Conservation (phyloP, 2,888 invertebrate species). For the Mimas tiliae region DNA sequence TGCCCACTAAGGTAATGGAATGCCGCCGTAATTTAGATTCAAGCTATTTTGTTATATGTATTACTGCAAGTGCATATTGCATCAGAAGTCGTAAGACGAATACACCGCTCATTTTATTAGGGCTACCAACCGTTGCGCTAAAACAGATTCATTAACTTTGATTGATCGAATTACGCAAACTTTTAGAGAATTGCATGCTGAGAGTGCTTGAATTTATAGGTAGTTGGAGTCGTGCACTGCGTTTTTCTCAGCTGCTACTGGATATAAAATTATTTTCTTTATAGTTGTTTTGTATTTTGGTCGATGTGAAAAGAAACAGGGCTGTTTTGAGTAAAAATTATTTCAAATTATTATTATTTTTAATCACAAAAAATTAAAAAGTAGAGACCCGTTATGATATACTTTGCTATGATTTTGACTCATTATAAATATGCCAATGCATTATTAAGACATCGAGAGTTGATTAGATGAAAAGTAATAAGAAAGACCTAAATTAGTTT, state of each 20-base stretch:
- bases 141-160: constrained; percentile 26
- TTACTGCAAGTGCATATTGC: constrained; percentile 62
- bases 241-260: not conserved
- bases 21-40: constrained; percentile 58
- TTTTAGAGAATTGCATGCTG: constrained; percentile 5
- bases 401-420: no score
- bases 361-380: no score
- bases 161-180: constrained; percentile 19
- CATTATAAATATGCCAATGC: no score
- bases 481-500: no score
- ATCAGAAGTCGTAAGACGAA: constrained; percentile 62
- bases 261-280: not conserved
- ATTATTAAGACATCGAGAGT: no score
- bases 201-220: not conserved
- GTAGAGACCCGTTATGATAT: no score
- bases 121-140: constrained; percentile 43
- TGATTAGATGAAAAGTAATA: no score
- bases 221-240: not conserved
- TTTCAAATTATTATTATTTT: no score
- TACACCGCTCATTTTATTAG: constrained; percentile 66
- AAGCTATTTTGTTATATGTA: constrained; percentile 61
- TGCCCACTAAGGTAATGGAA: constrained; percentile 59
- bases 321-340: no score
- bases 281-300: not conserved
- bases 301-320: not conserved